Base-by-base conservation (phyloP, 2,888 invertebrate genomes). In the Embidobia sp. region DNA sequence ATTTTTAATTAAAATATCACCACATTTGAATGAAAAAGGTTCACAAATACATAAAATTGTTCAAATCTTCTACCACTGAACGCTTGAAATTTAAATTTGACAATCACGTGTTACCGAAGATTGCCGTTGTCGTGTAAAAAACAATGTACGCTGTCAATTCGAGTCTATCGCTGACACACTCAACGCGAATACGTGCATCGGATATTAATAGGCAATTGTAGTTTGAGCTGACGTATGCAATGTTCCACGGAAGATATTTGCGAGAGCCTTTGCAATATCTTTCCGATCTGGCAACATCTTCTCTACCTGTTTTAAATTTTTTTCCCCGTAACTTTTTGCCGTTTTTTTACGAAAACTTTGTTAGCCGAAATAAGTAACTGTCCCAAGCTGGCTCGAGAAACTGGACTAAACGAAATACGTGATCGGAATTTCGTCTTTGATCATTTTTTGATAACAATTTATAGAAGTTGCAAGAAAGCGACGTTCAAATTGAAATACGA, bases 181-280 rank as follows among this genome's bases (percentile, higher is more conserved):
- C 27, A 27, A 11, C 11, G 51, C 19, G 11, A 27, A 19, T 61
- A 70, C 70, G 61, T 61, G 70, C 22, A 18, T 33, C 35, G 53
- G 29, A 19, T 70, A 70, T 61, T 53, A 53, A 70, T 61, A 70
- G 49, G 5, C 44, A 42, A 61, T 53, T 53, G 61, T 61, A 61
- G 70, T 70, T 70, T 29, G 42, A 46, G 26, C 26, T 53, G 53
- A 61, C 53, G 37, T 61, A 53, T 53, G 51, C 61, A 42, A 16
- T 37, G 69, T 59, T 57, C 57, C 59, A 59, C 33, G 33, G 2
- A n/a, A 53, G 51, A 61, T 61, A 59, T 53, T 61, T n/a, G n/a
- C n/a, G n/a, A n/a, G n/a, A n/a, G n/a, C n/a, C n/a, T n/a, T n/a
- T n/a, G n/a, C n/a, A n/a, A n/a, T n/a, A n/a, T 61, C 44, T 70